Evolutionary conservation across 2,888 invertebrate species (phyloP).

Genomic region (Nemoura dubitans): DNA sequence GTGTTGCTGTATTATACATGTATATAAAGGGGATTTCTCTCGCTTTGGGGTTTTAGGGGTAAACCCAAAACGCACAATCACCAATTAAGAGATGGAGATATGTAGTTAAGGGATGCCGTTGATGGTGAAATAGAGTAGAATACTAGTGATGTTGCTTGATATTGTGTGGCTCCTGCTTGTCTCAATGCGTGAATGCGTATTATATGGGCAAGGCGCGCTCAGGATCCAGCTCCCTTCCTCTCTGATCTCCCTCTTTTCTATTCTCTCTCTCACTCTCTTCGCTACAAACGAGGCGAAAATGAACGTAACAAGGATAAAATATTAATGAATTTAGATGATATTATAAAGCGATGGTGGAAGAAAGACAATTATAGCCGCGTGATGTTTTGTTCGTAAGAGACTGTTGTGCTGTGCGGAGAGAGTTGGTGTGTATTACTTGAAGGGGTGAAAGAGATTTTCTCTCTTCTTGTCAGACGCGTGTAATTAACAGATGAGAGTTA

Average conservation of each 20-base stretch:
- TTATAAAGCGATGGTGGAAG: slow-evolving; percentile 30
- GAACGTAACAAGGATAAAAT: slow-evolving; percentile 27
- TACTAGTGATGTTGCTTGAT: background rate
- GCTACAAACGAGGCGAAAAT: background rate
- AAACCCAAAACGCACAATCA: slow-evolving; percentile 48
- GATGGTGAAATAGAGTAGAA: background rate
- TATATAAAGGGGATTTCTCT: slow-evolving; percentile 15
- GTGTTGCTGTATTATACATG: background rate
- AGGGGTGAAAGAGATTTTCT: background rate
- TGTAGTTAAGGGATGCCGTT: background rate
- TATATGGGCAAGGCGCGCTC: background rate
- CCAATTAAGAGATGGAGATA: slow-evolving; percentile 13
- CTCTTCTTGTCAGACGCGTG: slow-evolving; percentile 21
- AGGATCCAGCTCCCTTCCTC: background rate
- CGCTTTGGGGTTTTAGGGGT: slow-evolving; percentile 41
- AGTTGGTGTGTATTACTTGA: slow-evolving; percentile 13
- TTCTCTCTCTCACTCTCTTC: slow-evolving; percentile 16
- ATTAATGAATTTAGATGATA: slow-evolving; percentile 37
- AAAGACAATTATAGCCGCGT: slow-evolving; percentile 35
- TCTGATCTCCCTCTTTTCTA: slow-evolving; percentile 2
- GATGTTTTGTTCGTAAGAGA: slow-evolving; percentile 29
- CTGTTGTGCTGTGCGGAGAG: background rate
- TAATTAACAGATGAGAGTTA: slow-evolving; percentile 37
- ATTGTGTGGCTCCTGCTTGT: background rate
- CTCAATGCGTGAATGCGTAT: background rate